These are phyloP conservation scores for Threskiornis aethiopicus DNA, from an alignment of 2,797 vertebrate species.

Conservation along the genomic window DNA sequence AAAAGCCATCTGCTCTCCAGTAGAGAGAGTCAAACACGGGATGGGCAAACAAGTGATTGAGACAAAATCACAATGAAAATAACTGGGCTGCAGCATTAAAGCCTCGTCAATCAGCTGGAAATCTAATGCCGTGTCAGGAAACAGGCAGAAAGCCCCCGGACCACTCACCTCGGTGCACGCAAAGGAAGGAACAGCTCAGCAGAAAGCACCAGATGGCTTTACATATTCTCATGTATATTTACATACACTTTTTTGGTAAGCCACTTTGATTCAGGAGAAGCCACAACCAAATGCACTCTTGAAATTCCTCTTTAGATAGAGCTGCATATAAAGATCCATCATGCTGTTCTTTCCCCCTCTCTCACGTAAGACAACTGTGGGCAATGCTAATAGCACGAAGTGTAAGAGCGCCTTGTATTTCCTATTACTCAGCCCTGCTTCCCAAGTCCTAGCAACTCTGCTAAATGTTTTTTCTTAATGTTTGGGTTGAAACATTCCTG, in stretches of 20 bases:
- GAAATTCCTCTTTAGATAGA: background rate
- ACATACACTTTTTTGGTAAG: background rate
- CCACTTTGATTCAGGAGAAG: background rate
- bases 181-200: background rate
- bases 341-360: background rate
- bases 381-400: background rate
- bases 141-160: background rate
- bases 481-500: background rate
- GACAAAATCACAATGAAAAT: background rate
- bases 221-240: background rate
- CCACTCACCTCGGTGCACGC: background rate
- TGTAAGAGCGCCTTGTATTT: background rate
- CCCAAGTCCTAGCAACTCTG: background rate
- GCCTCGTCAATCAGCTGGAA: background rate
- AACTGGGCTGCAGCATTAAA: background rate
- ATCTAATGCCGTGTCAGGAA: background rate
- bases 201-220: background rate
- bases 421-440: background rate
- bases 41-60: fast-evolving
- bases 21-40: background rate
- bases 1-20: background rate
- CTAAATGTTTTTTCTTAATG: background rate
- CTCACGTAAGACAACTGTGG: background rate
- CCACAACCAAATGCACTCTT: background rate
- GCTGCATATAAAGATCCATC: background rate